Evolutionary conservation across 2,797 vertebrate species (phyloP).

Genomic region (Zenarchopterus dispar): DNA sequence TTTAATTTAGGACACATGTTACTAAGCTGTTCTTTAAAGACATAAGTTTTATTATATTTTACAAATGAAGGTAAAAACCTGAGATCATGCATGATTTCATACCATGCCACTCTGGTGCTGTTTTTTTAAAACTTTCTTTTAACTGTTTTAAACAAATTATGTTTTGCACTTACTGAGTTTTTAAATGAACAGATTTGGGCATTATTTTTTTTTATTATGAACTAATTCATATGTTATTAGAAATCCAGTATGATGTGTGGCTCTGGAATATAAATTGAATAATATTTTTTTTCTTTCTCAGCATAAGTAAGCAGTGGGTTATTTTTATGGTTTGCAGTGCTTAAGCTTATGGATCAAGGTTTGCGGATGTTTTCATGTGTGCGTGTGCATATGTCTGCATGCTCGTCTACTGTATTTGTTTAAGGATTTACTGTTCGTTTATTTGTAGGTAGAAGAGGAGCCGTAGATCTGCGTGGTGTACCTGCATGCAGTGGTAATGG

Average conservation of each 20-base stretch:
- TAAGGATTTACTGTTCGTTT: conserved; percentile 33
- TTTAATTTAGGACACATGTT: conserved; percentile 51
- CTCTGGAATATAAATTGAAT: conserved; percentile 8
- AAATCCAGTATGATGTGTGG: not conserved
- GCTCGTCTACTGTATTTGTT: conserved; percentile 20
- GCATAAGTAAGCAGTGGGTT: conserved; percentile 1
- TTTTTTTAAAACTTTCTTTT: too few species aligned
- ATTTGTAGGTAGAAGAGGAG: conserved; percentile 37
- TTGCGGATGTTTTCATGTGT: conserved; percentile 24
- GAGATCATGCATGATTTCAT: too few species aligned
- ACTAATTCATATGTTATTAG: conserved; percentile 12
- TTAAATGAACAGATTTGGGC: conserved; percentile 2
- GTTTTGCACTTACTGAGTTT: not conserved
- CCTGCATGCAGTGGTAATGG: conserved; percentile 99
- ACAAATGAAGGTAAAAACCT: conserved; percentile 40
- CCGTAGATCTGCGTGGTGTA: conserved; percentile 67
- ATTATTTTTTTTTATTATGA: not conserved
- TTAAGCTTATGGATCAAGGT: conserved; percentile 1
- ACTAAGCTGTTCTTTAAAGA: conserved; percentile 73
- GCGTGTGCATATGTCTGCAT: conserved; percentile 9
- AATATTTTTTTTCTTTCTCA: conserved; percentile 7
- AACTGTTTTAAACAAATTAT: not conserved
- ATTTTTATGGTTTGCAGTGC: conserved; percentile 15
- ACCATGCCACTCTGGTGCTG: not conserved
- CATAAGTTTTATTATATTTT: conserved; percentile 63